Conservation (phyloP, 2,888 invertebrate species). For the Agrilus mali region DNA sequence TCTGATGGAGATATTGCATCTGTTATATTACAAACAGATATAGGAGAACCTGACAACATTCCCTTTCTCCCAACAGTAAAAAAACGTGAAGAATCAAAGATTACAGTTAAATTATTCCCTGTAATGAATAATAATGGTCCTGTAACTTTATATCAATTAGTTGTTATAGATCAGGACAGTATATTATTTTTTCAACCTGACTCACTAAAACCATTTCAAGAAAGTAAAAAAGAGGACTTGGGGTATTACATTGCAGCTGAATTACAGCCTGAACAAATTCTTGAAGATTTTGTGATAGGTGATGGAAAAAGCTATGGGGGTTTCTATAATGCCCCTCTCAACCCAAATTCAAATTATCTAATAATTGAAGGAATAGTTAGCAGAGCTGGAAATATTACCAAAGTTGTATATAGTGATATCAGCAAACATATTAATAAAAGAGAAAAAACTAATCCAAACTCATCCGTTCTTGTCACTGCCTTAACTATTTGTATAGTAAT, state of each 20-base stretch:
- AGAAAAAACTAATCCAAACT: slow-evolving; percentile 27
- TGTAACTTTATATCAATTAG: slow-evolving; percentile 58
- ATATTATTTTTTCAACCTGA: slow-evolving; percentile 50
- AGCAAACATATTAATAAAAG: slow-evolving; percentile 10
- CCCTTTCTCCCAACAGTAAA: slow-evolving; percentile 56
- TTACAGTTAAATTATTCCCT: slow-evolving; percentile 53
- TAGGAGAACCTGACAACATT: slow-evolving; percentile 57
- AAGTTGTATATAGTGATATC: slow-evolving; percentile 50
- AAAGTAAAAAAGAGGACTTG: slow-evolving; percentile 52
- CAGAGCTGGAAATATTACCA: slow-evolving; percentile 49
- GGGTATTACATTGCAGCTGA: slow-evolving; percentile 78
- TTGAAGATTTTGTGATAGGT: slow-evolving; percentile 62
- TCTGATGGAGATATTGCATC: slow-evolving; percentile 46
- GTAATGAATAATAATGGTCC: slow-evolving; percentile 69
- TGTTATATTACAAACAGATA: slow-evolving; percentile 50
- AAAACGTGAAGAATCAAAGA: slow-evolving; percentile 45
- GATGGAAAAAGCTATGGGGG: slow-evolving; percentile 60
- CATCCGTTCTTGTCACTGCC: slow-evolving; percentile 31
- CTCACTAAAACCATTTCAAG: slow-evolving; percentile 49
- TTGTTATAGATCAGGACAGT: slow-evolving; percentile 55
- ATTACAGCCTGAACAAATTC: slow-evolving; percentile 51
- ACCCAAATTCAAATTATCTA: slow-evolving; percentile 47
- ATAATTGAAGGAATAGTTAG: slow-evolving; percentile 62
- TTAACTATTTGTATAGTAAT: slow-evolving; percentile 55
- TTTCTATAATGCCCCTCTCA: slow-evolving; percentile 65